These are phyloP conservation scores for Poecilia latipinna DNA, from an alignment of 2,113 vertebrate genomes.

Conservation along the genomic window DNA sequence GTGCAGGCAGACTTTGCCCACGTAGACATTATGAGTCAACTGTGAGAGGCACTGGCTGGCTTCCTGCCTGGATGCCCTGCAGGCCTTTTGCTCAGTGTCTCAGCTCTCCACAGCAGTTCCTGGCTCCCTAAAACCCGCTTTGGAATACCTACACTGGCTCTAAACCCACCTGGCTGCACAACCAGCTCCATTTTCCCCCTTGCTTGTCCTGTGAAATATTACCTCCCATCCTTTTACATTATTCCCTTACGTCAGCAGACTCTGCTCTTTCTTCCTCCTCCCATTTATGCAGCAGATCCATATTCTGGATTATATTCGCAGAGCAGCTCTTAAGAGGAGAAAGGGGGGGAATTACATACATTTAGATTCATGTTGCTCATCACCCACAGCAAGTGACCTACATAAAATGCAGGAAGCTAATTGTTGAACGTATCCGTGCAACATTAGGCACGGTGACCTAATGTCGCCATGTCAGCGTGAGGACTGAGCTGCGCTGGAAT, in stretches of 20 bases:
- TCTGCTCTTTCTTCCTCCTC: constrained; percentile 15
- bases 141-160: constrained; percentile 30
- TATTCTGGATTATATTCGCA: constrained; percentile 60
- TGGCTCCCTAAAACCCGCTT: constrained; percentile 38
- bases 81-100: constrained; percentile 47
- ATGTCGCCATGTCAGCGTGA: constrained; percentile 17
- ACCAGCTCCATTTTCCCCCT: constrained; percentile 7
- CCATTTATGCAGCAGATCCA: constrained; percentile 47
- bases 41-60: constrained; percentile 56
- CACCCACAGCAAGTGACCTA: constrained; percentile 65
- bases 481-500: constrained; percentile 3
- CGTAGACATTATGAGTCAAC: constrained; percentile 58
- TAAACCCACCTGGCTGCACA: constrained; percentile 20
- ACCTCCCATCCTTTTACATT: constrained; percentile 11
- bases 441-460: not conserved
- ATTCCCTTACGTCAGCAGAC: not conserved
- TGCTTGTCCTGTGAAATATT: constrained; percentile 1
- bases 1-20: constrained; percentile 31
- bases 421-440: constrained; percentile 32
- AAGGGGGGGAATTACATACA: constrained; percentile 40
- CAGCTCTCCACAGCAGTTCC: constrained; percentile 68
- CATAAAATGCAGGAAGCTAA: constrained; percentile 50
- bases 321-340: constrained; percentile 30
- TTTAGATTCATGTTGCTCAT: constrained; percentile 52
- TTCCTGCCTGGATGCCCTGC: constrained; percentile 49